Percentiles rank a stretch among this genome's conserved stretches.
Conservation (phyloP, 2,888 invertebrate genomes). For the Didymodactylos carnosus region DNA sequence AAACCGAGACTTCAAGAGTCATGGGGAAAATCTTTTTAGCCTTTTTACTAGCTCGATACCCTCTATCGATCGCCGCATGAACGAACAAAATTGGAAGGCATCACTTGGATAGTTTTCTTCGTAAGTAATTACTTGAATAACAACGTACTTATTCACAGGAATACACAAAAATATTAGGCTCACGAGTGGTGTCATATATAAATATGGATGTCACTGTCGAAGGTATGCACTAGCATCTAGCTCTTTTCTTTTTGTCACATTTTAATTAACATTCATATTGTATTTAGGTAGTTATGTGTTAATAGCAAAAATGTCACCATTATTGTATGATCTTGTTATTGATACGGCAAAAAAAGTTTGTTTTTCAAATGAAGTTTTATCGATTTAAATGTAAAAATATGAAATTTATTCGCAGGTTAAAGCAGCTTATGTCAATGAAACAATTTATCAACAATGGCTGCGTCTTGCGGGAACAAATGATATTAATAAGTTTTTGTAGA, state of each 20-base stretch:
- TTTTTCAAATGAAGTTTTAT: not conserved
- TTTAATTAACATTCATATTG: not conserved
- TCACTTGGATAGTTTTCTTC: no score
- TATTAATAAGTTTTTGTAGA: not conserved
- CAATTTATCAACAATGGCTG: not conserved
- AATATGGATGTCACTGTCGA: conserved; percentile 22
- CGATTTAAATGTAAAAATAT: not conserved
- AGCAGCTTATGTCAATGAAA: not conserved
- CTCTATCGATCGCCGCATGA: no score
- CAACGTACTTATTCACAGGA: no score
- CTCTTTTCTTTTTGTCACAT: not conserved
- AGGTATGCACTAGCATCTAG: no score
- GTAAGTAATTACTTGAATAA: no score
- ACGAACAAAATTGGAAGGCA: no score
- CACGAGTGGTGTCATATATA: conserved; percentile 24
- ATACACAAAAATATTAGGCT: conserved; percentile 19
- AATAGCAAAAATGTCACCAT: not conserved
- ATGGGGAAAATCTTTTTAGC: no score
- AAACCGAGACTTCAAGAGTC: no score
- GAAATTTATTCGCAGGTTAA: not conserved
- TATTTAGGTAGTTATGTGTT: not conserved
- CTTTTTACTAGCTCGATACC: no score
- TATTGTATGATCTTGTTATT: conserved; percentile 2
- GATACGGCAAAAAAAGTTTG: conserved; percentile 2
- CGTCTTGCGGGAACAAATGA: not conserved